These are phyloP conservation scores for Azorinus chamasolen DNA, from an alignment of 2,888 invertebrate species.

Conservation along the genomic window DNA sequence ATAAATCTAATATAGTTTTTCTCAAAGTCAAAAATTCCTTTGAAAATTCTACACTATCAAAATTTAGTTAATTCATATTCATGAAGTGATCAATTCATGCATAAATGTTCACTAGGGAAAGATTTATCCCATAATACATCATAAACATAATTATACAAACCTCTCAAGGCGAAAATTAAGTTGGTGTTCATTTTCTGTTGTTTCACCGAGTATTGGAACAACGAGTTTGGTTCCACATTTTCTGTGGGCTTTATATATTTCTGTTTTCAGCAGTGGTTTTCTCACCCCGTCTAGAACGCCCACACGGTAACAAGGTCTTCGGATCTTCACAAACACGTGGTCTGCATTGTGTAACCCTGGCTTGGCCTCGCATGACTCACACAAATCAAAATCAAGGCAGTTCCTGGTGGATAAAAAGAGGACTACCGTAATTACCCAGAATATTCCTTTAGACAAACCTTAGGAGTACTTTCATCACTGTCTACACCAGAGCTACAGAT, in stretches of 20 bases:
- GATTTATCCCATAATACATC: no score
- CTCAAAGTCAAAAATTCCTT: no score
- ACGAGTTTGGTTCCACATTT: constrained; percentile 42
- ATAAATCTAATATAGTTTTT: no score
- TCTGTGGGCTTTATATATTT: constrained; percentile 62
- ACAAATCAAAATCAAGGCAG: constrained; percentile 86
- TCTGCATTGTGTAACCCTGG: constrained; percentile 78
- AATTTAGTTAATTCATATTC: no score
- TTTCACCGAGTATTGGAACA: constrained; percentile 46
- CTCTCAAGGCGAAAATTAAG: constrained; percentile 52
- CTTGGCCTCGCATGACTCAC: constrained; percentile 83
- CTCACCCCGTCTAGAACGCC: constrained; percentile 64
- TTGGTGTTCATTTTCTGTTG: constrained; percentile 39
- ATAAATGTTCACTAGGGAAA: no score
- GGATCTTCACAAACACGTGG: constrained; percentile 85
- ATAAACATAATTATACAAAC: constrained; percentile 21
- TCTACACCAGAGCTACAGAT: no score
- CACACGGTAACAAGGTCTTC: constrained; percentile 72
- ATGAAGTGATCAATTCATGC: no score
- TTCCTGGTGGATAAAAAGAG: constrained; percentile 71
- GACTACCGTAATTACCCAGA: no score
- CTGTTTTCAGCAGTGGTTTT: constrained; percentile 71
- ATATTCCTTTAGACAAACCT: no score
- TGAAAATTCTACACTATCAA: no score
- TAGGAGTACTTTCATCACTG: no score